Base-by-base conservation (phyloP, 2,797 vertebrate species). In the Crax fasciolata region DNA sequence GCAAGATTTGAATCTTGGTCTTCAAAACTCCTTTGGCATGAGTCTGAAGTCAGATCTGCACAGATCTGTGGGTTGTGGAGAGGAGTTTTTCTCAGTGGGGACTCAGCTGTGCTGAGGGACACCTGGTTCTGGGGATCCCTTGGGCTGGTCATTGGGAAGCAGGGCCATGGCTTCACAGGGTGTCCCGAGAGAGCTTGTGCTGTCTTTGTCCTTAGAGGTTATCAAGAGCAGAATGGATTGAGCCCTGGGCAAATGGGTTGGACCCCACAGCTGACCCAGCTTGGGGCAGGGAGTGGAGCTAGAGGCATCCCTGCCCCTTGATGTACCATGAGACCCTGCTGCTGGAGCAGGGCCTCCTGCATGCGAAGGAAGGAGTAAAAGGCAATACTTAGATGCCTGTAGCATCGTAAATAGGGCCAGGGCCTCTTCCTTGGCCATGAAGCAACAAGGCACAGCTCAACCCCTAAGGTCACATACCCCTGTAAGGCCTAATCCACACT, bases 71-170 rank as follows among this genome's bases (percentile, higher is more conserved):
- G 21, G 39, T 13, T 83, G 32, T 61, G 49, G 58, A 67, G 65
- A 18, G 9, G 18, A 7, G 15, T 20, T 82, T 74, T 66, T 38
- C 62, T 72, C 16, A 7, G 32, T 67, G 32, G 23, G 19, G 24
- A 84, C 5, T 3, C 13, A 8, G 13, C 67, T 1, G 0, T 73
- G 30, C 30, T 83, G 43, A 10, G 14, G 30, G 7, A 32, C 12
- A 24, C 6, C 11, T 83, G 70, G 28, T 13, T 51, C 39, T 62
- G 17, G 28, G 35, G 32, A 23, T 93, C 16, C 35, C 1, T 0
- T 67, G 62, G 23, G 23, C 15, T 68, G 27, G 8, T 59, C 6
- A 1, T 27, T 24, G 27, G 14, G 9, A 32, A 72, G 21, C 30
- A 25, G 9, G 62, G 35, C 25, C 13, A 14, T 39, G 23, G 28